Evolutionary conservation across 2,797 vertebrate genomes (phyloP).

Genomic region (Kryptopterus vitreolus): DNA sequence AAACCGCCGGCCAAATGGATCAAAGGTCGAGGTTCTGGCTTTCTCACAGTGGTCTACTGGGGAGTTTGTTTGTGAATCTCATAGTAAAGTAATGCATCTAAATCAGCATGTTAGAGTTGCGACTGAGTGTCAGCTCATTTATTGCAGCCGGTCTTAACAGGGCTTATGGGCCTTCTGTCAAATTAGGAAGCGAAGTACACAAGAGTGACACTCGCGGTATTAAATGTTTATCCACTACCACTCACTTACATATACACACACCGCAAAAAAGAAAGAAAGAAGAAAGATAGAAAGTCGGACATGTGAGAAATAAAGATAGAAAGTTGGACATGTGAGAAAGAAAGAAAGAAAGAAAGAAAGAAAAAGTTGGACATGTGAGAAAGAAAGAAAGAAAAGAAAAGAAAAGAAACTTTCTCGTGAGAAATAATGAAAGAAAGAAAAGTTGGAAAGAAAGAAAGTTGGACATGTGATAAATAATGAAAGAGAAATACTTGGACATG

Average conservation of each 20-base stretch:
- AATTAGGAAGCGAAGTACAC: slow-evolving; percentile 6
- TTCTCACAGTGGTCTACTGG: not conserved
- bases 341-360: no score
- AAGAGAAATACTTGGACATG: no score
- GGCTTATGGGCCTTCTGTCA: slow-evolving; percentile 3
- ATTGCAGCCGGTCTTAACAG: slow-evolving; percentile 20
- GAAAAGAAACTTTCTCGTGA: no score
- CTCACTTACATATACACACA: not conserved
- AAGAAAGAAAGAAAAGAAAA: no score
- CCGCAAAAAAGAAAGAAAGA: not conserved
- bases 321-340: no score
- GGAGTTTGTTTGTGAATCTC: not conserved
- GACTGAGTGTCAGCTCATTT: not conserved
- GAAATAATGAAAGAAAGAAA: no score
- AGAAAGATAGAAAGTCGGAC: no score
- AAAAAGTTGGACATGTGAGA: no score
- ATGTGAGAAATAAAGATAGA: no score
- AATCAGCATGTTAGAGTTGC: slow-evolving; percentile 4
- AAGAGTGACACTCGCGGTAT: not conserved
- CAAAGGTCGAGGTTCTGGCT: not conserved
- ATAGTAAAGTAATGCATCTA: not conserved
- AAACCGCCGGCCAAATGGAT: not conserved
- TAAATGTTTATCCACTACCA: slow-evolving; percentile 1
- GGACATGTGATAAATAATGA: no score
- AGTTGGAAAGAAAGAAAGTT: no score